These are phyloP conservation scores for Acestrorhynchus altus DNA, from an alignment of 2,797 vertebrate genomes.

Conservation along the genomic window DNA sequence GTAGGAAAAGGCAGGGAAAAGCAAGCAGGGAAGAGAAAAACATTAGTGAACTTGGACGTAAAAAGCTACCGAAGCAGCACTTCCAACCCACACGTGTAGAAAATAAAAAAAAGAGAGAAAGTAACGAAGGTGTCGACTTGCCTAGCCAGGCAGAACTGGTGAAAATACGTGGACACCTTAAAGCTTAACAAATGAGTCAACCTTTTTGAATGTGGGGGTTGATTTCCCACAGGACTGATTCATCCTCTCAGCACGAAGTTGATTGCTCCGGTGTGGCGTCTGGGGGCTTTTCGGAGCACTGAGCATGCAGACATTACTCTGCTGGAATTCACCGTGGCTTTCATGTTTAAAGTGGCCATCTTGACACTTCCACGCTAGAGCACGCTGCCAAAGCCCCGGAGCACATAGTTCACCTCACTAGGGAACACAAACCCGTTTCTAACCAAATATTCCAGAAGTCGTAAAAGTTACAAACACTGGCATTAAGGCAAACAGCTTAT, in stretches of 20 bases:
- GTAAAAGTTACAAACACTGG: not conserved
- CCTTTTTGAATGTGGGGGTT: conserved; percentile 24
- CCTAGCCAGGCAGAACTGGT: not conserved
- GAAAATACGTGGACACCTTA: conserved; percentile 17
- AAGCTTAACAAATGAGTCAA: conserved; percentile 36
- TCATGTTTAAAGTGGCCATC: conserved; percentile 45
- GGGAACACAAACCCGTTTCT: conserved; percentile 9
- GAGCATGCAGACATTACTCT: conserved; percentile 37
- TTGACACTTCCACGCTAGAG: conserved; percentile 41
- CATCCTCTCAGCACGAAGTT: conserved; percentile 48
- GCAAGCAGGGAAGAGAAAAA: not conserved
- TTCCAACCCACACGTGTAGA: not conserved
- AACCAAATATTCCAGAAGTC: conserved; percentile 10
- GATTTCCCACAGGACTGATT: conserved; percentile 51
- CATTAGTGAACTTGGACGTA: not conserved
- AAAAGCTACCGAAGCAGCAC: not conserved
- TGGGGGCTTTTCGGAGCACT: conserved; percentile 22
- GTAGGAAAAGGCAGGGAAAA: not conserved
- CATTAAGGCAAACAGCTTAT: conserved; percentile 31
- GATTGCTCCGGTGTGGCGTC: conserved; percentile 38
- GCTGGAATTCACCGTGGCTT: conserved; percentile 43
- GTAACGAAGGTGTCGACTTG: not conserved
- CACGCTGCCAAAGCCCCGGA: conserved; percentile 28
- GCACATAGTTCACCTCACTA: not conserved
- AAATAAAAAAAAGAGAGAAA: not conserved